Base-by-base conservation (phyloP, 2,888 invertebrate genomes). In the Mactromeris polynyma region DNA sequence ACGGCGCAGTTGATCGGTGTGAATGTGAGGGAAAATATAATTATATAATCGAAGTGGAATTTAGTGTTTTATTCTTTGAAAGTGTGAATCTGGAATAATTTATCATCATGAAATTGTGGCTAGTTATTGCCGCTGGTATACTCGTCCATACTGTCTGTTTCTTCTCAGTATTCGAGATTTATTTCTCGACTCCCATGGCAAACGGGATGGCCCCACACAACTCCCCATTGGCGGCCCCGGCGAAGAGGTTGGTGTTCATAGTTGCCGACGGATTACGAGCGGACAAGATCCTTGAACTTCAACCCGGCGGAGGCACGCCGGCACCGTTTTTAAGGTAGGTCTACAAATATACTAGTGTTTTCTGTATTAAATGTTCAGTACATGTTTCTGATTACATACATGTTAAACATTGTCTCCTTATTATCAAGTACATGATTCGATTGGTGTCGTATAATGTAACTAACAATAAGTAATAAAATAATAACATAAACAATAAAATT, bases 101-200 rank as follows among this genome's bases (percentile, higher is more conserved):
- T 26, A 58, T 26, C 58, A 69, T 33, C 69, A 90, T 92, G 92
- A 87, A 89, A 51, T 54, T 85, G 17, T 92, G 92, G 92, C 33
- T 87, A 19, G 82, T 92, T 1, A 87, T 92, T 14, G 78, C 79
- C 21, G 83, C 80, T 0, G 89, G 90, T 3, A 21, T 92, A n/a
- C 31, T 89, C 2, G 79, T 92, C 7, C 92, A 92, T 51, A 21
- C 40, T 1, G 83, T 90, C 7, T 92, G 87, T 80, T 92, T 92
- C 79, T 89, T 92, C 78, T 92, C 92, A 21, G 88, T 92, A 14
- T 92, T 92, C 64, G 92, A 92, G 79, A 90, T 92, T 19, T 92
- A 90, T 58, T 92, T 92, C 82, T 82, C 92, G 9, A 90, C 92
- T 9, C 90, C 92, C 17, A 86, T 92, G 33, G 90, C 90, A 26